Conservation (phyloP, 2,113 vertebrate species). For the Bufo gargarizans region DNA sequence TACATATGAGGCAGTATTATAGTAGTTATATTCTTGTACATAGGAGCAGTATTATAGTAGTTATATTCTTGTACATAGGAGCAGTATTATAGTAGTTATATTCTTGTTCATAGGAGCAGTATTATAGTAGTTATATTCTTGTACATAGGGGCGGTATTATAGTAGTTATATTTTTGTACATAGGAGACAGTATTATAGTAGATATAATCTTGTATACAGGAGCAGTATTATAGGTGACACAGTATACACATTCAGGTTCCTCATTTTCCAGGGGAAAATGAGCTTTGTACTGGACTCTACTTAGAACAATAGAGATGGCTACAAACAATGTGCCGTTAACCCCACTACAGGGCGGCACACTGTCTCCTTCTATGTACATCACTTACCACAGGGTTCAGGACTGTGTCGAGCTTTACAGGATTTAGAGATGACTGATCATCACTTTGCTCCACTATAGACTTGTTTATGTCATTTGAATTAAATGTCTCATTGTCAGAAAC, state of each 20-base stretch:
- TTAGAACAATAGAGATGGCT: not conserved
- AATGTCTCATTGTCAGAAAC: not conserved
- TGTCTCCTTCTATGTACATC: not conserved
- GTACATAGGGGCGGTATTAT: not conserved
- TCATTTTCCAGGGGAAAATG: not conserved
- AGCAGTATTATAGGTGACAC: too few species aligned
- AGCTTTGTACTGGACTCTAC: not conserved
- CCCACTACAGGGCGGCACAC: not conserved
- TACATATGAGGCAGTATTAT: not conserved
- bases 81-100: not conserved
- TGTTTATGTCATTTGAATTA: conserved; percentile 7
- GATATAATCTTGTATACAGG: too few species aligned
- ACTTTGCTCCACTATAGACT: not conserved
- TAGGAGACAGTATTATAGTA: too few species aligned
- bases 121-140: not conserved
- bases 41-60: conserved; percentile 1
- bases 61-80: not conserved
- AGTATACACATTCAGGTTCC: too few species aligned
- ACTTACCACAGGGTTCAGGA: not conserved
- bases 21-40: not conserved
- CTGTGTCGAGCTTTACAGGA: not conserved
- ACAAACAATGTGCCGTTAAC: not conserved
- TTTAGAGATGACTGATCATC: not conserved
- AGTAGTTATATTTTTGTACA: too few species aligned
- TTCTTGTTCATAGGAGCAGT: not conserved